phyloP scores from a whole-genome alignment of 2,113 vertebrate genomes.

The Prietella phreatophila region DNA sequence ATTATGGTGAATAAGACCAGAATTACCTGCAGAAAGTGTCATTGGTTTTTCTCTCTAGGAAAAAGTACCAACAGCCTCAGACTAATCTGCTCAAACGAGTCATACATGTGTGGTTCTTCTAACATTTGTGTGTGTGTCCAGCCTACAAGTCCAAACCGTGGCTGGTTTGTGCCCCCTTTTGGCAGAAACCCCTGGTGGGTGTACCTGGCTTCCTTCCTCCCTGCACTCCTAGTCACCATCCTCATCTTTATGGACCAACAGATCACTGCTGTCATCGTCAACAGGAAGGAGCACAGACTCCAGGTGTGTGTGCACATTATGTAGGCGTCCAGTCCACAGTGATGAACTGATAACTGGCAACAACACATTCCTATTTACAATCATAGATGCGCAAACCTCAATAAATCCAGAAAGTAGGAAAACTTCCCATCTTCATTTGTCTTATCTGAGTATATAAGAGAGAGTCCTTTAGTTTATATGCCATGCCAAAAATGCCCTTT shows the following conservation, averaged over 20 bases:
- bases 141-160: conserved; percentile 86
- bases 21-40: not conserved
- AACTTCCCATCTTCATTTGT: not conserved
- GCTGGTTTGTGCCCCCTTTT: conserved; percentile 91
- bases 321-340: not conserved
- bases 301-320: conserved; percentile 65
- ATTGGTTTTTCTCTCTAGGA: not conserved
- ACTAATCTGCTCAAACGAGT: not conserved
- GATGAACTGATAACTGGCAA: not conserved
- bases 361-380: not conserved
- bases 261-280: conserved; percentile 96
- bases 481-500: not conserved
- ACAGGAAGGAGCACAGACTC: conserved; percentile 97
- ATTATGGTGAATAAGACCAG: not conserved
- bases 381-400: not conserved
- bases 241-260: conserved; percentile 99
- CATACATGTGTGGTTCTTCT: not conserved
- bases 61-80: not conserved
- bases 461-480: not conserved
- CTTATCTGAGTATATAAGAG: not conserved
- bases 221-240: conserved; percentile 94
- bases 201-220: conserved; percentile 85
- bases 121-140: conserved; percentile 55
- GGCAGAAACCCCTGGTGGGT: conserved; percentile 99
- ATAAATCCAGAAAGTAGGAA: not conserved